phyloP scores from a whole-genome alignment of 64 coral and sea anemone species.

The Astreopora myriophthalma region DNA sequence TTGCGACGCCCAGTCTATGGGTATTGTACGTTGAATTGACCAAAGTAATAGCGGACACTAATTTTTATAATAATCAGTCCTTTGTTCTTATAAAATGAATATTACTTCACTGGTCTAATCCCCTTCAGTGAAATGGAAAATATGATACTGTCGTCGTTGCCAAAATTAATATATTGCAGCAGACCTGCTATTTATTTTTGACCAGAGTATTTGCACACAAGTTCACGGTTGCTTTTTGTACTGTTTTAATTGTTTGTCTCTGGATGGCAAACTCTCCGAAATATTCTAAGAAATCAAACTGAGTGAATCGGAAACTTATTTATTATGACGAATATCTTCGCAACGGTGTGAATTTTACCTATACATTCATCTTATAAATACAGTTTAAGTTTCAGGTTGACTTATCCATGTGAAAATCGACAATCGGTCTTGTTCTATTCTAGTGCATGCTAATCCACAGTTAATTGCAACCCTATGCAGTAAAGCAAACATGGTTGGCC shows the following conservation, averaged over 20 bases:
- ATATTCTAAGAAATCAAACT: conserved; percentile 3
- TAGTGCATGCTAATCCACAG: not conserved
- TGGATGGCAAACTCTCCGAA: not conserved
- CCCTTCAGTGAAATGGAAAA: conserved; percentile 34
- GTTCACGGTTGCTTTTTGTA: conserved; percentile 24
- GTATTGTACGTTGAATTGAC: conserved; percentile 44
- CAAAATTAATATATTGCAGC: conserved; percentile 55
- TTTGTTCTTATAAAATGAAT: conserved; percentile 32
- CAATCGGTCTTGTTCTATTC: not conserved
- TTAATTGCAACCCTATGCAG: too few species aligned
- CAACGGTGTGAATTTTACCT: not conserved
- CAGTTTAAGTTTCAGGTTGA: conserved; percentile 2
- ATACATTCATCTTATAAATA: conserved; percentile 20
- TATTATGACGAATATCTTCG: conserved; percentile 5
- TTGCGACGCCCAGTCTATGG: not conserved
- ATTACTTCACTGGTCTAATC: conserved; percentile 10
- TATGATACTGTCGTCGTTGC: not conserved
- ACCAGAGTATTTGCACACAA: conserved; percentile 27
- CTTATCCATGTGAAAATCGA: not conserved
- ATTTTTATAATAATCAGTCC: conserved; percentile 48
- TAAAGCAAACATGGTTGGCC: too few species aligned
- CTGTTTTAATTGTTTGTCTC: not conserved
- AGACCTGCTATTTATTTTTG: conserved; percentile 56
- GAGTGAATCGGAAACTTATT: conserved; percentile 17
- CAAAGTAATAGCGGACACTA: not conserved